Percentiles rank a stretch among this genome's conserved stretches.
Conservation (phyloP, 2,113 vertebrate species). For the Dipodomys stephensi region DNA sequence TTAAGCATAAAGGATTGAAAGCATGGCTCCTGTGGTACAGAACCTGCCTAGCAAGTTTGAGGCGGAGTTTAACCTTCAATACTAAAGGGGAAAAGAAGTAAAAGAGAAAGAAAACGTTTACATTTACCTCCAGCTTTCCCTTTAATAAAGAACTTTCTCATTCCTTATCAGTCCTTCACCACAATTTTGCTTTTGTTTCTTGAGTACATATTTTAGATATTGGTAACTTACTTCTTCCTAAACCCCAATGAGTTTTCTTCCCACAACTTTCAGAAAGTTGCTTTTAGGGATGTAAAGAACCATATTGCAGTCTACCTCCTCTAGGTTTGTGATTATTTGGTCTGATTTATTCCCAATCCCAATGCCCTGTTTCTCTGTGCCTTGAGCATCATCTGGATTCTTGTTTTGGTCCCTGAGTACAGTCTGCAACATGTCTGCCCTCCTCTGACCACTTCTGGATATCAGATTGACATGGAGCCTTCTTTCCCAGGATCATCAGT, state of each 20-base stretch:
- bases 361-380: background rate
- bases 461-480: background rate
- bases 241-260: constrained; percentile 42
- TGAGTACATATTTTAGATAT: constrained; percentile 15
- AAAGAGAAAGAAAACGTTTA: no score
- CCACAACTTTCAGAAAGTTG: background rate
- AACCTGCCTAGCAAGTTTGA: no score
- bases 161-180: background rate
- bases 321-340: background rate
- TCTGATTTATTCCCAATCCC: background rate
- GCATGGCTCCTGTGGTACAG: no score
- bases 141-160: constrained; percentile 2
- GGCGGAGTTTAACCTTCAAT: no score
- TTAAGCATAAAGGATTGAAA: no score
- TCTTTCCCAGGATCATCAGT: constrained; percentile 14
- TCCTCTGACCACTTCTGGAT: constrained; percentile 21
- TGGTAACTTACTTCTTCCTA: constrained; percentile 10
- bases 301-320: background rate
- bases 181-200: background rate
- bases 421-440: background rate
- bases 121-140: background rate
- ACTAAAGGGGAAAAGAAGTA: no score
- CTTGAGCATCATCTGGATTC: constrained; percentile 28
- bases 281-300: background rate
- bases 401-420: background rate